phyloP scores from a whole-genome alignment of 2,797 vertebrate species.

The Semotilus atromaculatus region DNA sequence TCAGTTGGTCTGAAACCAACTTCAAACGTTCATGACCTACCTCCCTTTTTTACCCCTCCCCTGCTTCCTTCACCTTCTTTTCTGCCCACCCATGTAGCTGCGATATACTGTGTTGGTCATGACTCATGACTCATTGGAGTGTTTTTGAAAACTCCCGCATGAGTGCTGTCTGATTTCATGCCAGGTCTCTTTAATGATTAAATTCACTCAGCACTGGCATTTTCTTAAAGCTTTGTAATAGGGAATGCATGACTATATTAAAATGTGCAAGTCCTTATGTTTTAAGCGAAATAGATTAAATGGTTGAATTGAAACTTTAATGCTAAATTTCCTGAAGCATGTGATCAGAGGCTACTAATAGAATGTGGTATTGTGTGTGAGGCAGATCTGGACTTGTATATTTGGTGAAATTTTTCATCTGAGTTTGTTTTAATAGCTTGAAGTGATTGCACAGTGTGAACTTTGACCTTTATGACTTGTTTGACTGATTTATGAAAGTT shows the following conservation, averaged over 20 bases:
- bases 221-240: conserved; percentile 13
- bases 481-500: background rate
- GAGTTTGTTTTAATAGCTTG: background rate
- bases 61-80: conserved; percentile 4
- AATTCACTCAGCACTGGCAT: conserved; percentile 8
- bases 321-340: background rate
- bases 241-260: background rate
- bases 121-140: conserved; percentile 61
- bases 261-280: background rate
- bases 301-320: background rate
- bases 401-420: background rate
- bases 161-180: conserved; percentile 23
- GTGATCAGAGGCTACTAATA: background rate
- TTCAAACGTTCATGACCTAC: conserved; percentile 9
- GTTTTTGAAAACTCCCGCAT: conserved; percentile 54
- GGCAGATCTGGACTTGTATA: background rate
- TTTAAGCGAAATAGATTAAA: conserved; percentile 16
- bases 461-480: background rate
- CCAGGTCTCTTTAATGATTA: conserved; percentile 14
- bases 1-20: background rate
- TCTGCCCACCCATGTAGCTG: background rate
- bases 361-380: background rate
- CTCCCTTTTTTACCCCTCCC: conserved; percentile 20
- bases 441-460: background rate
- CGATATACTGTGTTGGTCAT: conserved; percentile 12